Percentiles rank a stretch among this genome's conserved stretches.
Evolutionary conservation across 2,888 invertebrate species (phyloP).

Genomic region (Junonia oenone): DNA sequence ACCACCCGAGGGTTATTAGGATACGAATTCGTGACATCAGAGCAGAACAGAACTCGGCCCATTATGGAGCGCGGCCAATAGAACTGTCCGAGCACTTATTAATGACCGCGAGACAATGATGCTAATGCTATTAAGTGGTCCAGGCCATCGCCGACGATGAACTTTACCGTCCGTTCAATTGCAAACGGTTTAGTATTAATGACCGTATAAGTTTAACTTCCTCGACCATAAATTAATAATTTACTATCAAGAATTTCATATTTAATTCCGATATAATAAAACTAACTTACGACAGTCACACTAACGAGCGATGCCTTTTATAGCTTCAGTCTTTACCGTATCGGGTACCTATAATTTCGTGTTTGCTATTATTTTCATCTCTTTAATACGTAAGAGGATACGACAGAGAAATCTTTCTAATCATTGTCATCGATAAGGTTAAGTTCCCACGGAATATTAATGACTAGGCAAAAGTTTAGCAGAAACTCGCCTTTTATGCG

Average conservation of each 20-base stretch:
- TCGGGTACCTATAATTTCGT: not conserved
- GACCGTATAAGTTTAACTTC: constrained; percentile 17
- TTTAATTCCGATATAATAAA: constrained; percentile 3
- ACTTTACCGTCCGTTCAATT: constrained; percentile 49
- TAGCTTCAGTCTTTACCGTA: not conserved
- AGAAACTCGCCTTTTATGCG: constrained; percentile 64
- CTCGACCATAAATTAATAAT: constrained; percentile 7
- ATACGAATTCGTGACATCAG: constrained; percentile 67
- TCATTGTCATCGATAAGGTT: constrained; percentile 27
- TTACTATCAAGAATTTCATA: constrained; percentile 1
- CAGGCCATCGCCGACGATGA: constrained; percentile 44
- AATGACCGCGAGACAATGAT: constrained; percentile 69
- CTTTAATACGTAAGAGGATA: not conserved
- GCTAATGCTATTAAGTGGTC: constrained; percentile 70
- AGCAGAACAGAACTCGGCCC: constrained; percentile 48
- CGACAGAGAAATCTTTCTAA: constrained; percentile 13
- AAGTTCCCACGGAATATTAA: constrained; percentile 69
- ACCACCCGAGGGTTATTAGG: constrained; percentile 35
- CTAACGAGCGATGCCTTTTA: not conserved
- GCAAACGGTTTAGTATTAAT: constrained; percentile 28
- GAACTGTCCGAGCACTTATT: constrained; percentile 69
- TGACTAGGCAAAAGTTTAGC: constrained; percentile 70
- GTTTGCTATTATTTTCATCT: not conserved
- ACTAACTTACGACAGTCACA: not conserved
- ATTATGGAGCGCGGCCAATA: constrained; percentile 65